Conservation (phyloP, 2,797 vertebrate genomes). For the Anolis apletophallus region DNA sequence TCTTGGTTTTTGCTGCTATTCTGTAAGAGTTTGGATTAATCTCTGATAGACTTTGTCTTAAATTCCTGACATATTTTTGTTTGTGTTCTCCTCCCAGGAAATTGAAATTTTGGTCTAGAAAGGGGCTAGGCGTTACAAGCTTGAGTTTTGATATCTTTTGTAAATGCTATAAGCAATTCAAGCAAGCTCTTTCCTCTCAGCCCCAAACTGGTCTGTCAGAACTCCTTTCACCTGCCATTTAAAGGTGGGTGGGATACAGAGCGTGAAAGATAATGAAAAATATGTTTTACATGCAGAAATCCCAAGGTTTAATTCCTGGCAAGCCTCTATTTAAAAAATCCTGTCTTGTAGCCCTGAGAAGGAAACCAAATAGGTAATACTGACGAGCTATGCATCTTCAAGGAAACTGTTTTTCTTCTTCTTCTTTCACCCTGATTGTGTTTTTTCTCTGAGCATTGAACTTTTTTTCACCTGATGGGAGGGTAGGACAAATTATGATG, state of each 20-base stretch:
- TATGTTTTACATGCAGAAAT: neutral
- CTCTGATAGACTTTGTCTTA: constrained; percentile 60
- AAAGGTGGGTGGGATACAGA: neutral
- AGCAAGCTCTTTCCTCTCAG: neutral
- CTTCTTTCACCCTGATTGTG: neutral
- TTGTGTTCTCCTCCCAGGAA: constrained; percentile 69
- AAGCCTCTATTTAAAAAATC: neutral
- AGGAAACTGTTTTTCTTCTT: neutral
- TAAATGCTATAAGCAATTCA: neutral
- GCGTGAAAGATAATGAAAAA: neutral
- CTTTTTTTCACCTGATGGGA: constrained; percentile 27
- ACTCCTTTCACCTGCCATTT: constrained; percentile 33
- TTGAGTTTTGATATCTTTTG: constrained; percentile 26
- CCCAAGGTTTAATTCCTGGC: neutral
- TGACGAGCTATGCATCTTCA: no score
- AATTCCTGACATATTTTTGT: constrained; percentile 45
- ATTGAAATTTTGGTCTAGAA: constrained; percentile 51
- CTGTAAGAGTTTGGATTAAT: constrained; percentile 61
- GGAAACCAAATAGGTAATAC: no score
- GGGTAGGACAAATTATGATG: neutral
- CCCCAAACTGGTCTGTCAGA: constrained; percentile 38
- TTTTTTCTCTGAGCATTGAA: neutral
- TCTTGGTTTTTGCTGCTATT: constrained; percentile 63
- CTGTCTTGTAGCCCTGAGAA: neutral
- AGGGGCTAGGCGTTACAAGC: constrained; percentile 45